A percentile compares a stretch with the other conserved stretches of the same genome.
These are phyloP conservation scores for Dryomyza anilis DNA, from an alignment of 2,888 invertebrate species.

Conservation along the genomic window DNA sequence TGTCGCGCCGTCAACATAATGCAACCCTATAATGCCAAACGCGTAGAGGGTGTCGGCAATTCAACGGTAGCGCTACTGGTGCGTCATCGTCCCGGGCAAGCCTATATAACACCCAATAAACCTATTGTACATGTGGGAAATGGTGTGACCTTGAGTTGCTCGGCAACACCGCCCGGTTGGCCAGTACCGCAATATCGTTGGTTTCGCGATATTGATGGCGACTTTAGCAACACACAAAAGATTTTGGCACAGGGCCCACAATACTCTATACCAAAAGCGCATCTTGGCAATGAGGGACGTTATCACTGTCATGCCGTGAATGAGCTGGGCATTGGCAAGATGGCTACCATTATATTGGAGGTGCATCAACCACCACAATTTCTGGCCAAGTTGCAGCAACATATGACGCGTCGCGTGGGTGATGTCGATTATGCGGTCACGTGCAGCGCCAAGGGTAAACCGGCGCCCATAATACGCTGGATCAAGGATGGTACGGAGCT, in stretches of 20 bases:
- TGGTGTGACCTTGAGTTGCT: slow-evolving; percentile 83
- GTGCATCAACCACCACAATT: slow-evolving; percentile 89
- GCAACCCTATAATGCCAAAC: slow-evolving; percentile 71
- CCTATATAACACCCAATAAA: slow-evolving; percentile 80
- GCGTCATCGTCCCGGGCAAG: slow-evolving; percentile 85
- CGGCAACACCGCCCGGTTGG: slow-evolving; percentile 88
- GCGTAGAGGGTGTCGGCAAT: slow-evolving; percentile 76
- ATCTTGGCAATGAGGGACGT: slow-evolving; percentile 82
- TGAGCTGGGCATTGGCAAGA: slow-evolving; percentile 84
- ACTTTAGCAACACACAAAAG: slow-evolving; percentile 65
- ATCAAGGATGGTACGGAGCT: slow-evolving; percentile 83
- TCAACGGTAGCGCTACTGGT: slow-evolving; percentile 83
- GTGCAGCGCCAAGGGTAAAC: slow-evolving; percentile 88
- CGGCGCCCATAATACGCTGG: slow-evolving; percentile 83
- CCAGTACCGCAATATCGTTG: slow-evolving; percentile 88
- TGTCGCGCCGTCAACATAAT: slow-evolving; percentile 87
- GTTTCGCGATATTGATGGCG: slow-evolving; percentile 78
- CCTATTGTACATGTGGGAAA: slow-evolving; percentile 85
- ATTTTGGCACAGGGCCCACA: slow-evolving; percentile 80
- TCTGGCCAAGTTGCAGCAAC: slow-evolving; percentile 79
- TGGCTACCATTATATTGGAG: slow-evolving; percentile 80
- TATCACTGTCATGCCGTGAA: slow-evolving; percentile 91
- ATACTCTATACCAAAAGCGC: slow-evolving; percentile 84
- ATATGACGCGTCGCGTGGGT: slow-evolving; percentile 79
- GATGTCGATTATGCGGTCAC: slow-evolving; percentile 79